These are phyloP conservation scores for Bombus confusus DNA, from an alignment of 1,140 invertebrate species.

Conservation along the genomic window DNA sequence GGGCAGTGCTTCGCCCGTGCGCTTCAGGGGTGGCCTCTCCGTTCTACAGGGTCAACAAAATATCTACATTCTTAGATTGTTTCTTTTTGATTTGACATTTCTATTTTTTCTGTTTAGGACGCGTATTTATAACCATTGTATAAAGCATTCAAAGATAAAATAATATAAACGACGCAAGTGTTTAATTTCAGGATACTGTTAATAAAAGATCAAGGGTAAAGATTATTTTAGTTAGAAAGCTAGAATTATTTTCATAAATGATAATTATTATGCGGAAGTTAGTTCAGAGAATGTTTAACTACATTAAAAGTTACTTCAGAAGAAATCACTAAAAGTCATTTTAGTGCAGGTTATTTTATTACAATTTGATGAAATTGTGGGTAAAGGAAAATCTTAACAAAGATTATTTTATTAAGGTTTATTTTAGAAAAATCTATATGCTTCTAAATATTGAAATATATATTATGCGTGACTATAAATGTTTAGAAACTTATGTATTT, in stretches of 20 bases:
- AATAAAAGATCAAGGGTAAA: neutral
- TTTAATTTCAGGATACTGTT: neutral
- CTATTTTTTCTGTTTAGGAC: neutral
- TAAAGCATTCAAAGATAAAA: too few species aligned
- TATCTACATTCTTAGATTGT: neutral
- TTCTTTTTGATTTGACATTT: neutral
- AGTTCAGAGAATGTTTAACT: neutral
- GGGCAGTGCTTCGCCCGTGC: conserved; percentile 41
- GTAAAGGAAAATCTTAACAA: neutral
- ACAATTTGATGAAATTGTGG: neutral
- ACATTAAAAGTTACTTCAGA: neutral
- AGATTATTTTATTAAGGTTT: neutral
- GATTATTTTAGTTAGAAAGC: neutral
- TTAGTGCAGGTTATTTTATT: too few species aligned
- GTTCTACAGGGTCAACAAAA: conserved; percentile 7
- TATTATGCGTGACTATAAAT: too few species aligned
- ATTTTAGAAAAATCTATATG: too few species aligned
- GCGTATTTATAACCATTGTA: neutral
- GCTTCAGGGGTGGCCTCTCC: neutral
- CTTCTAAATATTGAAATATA: too few species aligned
- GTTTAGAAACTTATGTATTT: neutral
- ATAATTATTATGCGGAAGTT: neutral
- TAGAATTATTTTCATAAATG: neutral
- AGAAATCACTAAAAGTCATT: neutral
- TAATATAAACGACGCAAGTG: neutral